Conservation (phyloP, 2,113 vertebrate species). For the Ceyx cyanopectus region DNA sequence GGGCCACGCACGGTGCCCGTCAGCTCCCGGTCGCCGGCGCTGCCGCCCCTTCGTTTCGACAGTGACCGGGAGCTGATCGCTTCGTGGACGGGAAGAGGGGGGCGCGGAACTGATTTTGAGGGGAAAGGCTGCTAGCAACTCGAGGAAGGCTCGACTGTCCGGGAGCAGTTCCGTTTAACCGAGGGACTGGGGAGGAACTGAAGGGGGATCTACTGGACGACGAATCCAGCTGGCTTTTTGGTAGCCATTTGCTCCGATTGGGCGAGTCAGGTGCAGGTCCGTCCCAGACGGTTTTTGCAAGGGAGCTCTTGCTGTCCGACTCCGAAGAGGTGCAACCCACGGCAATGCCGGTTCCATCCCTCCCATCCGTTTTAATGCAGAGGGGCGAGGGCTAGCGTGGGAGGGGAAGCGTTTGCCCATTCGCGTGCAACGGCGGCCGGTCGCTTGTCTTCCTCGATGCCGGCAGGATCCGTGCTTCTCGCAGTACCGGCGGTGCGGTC, state of each 20-base stretch:
- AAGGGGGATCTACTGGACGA: too few relatives aligned
- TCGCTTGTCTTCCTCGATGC: conserved; percentile 2
- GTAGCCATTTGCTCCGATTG: neutral
- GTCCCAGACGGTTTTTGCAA: neutral
- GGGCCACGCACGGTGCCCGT: neutral
- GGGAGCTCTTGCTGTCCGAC: too few relatives aligned
- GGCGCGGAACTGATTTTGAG: neutral
- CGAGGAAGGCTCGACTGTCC: neutral
- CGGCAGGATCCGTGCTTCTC: neutral
- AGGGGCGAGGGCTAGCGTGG: neutral
- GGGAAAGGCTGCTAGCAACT: too few relatives aligned
- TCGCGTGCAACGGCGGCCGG: neutral
- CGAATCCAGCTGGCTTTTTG: neutral
- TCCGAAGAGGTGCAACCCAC: neutral
- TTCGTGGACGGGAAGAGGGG: neutral
- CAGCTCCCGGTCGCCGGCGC: neutral
- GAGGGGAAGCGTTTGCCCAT: conserved; percentile 15
- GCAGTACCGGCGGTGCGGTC: neutral
- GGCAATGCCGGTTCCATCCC: neutral
- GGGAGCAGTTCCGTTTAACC: neutral
- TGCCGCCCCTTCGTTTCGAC: neutral
- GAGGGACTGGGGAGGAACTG: too few relatives aligned
- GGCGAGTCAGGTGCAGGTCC: neutral
- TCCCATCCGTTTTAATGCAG: conserved; percentile 14
- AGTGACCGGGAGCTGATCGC: neutral